These are phyloP conservation scores for Numenius phaeopus DNA, from an alignment of 2,797 vertebrate species.

Conservation along the genomic window DNA sequence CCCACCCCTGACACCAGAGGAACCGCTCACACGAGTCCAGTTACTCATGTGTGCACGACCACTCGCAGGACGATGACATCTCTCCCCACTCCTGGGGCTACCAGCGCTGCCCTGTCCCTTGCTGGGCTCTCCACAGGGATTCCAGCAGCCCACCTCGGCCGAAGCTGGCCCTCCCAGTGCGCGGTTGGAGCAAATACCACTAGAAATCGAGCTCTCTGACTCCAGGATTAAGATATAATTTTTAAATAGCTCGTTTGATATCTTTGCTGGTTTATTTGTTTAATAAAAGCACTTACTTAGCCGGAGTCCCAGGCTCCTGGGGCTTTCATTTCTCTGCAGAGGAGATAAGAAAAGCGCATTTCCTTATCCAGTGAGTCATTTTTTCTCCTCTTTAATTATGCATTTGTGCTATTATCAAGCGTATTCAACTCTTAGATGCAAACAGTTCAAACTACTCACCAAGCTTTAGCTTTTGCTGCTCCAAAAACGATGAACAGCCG, in stretches of 20 bases:
- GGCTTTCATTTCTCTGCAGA: constrained; percentile 61
- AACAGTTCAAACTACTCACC: constrained; percentile 29
- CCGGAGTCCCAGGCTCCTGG: constrained; percentile 20
- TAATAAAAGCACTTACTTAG: constrained; percentile 64
- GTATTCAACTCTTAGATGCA: constrained; percentile 26
- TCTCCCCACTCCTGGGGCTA: fast-evolving
- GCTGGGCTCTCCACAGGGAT: not conserved
- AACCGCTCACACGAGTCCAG: not conserved
- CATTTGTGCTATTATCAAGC: constrained; percentile 57
- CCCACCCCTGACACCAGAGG: not conserved
- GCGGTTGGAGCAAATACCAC: not conserved
- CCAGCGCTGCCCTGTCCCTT: not conserved
- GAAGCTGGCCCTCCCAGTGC: not conserved
- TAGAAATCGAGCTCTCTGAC: not conserved
- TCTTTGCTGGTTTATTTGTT: constrained; percentile 66
- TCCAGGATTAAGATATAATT: constrained; percentile 8
- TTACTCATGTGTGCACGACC: not conserved
- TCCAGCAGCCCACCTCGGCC: not conserved
- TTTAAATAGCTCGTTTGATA: constrained; percentile 46
- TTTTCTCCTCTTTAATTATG: constrained; percentile 70
- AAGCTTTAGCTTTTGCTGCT: constrained; percentile 16
- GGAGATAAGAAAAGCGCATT: constrained; percentile 62
- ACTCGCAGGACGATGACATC: fast-evolving
- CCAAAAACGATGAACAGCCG: fast-evolving
- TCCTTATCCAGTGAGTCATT: constrained; percentile 65